Base-by-base conservation (phyloP, 2,888 invertebrate species). In the Phrixothrix hirtus region DNA sequence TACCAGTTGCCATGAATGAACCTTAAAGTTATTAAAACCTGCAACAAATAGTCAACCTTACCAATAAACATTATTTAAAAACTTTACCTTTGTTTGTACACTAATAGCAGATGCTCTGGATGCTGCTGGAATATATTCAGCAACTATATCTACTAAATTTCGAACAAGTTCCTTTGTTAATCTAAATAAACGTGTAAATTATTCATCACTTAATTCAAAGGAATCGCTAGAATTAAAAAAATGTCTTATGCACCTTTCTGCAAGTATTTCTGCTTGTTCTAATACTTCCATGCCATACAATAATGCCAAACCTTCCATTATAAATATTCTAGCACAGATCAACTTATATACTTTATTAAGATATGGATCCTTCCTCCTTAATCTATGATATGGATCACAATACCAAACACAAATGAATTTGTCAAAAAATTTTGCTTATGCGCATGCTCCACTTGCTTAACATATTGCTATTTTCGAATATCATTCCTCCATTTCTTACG, bases 1-100 rank as follows among this genome's bases (percentile, higher is more conserved):
- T 9, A 9, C 34, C 34, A 15, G n/a, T n/a, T n/a, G n/a, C 15
- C 16, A 15, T n/a, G 9, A 34, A 34, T 14, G 14, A 34, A 34
- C 7, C 34, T 14, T 15, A 34, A 15, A 15, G 34, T 34, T 15
- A 14, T 34, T 34, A 34, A 34, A 15, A 34, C 34, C 34, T 34
- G 15, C 16, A n/a, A n/a, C n/a, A n/a, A n/a, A n/a, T n/a, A n/a
- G n/a, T n/a, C n/a, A n/a, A n/a, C n/a, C n/a, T n/a, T n/a, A n/a
- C n/a, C n/a, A 34, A 34, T 14, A n/a, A 13, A 13, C 15, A 34
- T 34, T 34, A 34, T 15, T 15, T 15, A 34, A 34, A 31, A 31
- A 31, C 31, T 13, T 31, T 13, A 14, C 34, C 2, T 34, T 34
- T 10, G 34, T 34, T 34, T 4, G 7, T 15, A 34, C 34, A 15